Base-by-base conservation (phyloP, 2,797 vertebrate species). In the Salmo trutta region DNA sequence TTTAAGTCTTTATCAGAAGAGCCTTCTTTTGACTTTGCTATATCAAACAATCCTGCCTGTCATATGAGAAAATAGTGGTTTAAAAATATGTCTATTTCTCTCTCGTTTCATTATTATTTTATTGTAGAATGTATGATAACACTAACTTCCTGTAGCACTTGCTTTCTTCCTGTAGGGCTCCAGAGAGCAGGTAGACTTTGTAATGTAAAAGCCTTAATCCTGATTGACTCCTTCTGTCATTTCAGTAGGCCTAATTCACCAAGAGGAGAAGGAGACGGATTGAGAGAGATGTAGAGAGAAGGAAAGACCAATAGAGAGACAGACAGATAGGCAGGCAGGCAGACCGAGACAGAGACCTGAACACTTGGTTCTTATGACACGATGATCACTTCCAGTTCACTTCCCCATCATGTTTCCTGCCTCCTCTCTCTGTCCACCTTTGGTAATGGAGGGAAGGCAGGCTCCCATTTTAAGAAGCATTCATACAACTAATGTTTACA, bases 21-120 rank as follows among this genome's bases (percentile, higher is more conserved):
- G 16, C 19, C 16, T 2, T 16, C 12, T 4, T 14, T 73, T 78
- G 21, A 41, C 19, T 14, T 33, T 51, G 2, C 16, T 31, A 36
- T 54, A 74, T 75, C 69, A 73, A 73, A 56, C 21, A 68, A 59
- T 74, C 51, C 54, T 56, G 54, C 6, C 19, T n/a, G 19, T 17
- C 16, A n/a, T 8, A 8, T 56, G 56, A 47, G 41, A 47, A 41
- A 47, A 47, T 12, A 47, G 10, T 47, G 0, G 7, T 56, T 56
- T 3, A 19, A 56, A 56, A 56, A 19, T 14, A 56, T 56, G 5
- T 56, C 16, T n/a, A 7, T n/a, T 17, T n/a, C 16, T 19, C 19
- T 59, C 56, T 59, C n/a, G 0, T n/a, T 59, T 59, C 56, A 6
- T 19, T 59, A 19, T 59, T 59, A 17, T 6, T 59, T 59, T 8